Base-by-base conservation (phyloP, 64 coral and sea anemone genomes). In the Montipora efflorescens region DNA sequence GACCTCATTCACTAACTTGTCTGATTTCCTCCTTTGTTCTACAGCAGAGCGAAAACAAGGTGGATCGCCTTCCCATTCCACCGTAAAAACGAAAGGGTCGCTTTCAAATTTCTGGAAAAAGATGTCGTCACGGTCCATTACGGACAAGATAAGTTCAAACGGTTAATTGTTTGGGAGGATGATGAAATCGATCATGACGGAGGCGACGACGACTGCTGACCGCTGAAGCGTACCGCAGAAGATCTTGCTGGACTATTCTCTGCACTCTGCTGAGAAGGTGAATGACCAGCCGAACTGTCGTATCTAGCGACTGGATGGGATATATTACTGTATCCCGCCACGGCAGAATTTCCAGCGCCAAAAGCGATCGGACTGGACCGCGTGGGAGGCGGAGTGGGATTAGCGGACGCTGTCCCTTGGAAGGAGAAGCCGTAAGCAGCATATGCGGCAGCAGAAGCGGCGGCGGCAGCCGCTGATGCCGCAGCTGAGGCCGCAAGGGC, bases 401-500 rank as follows among this genome's bases (percentile, higher is more conserved):
- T 96, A 22, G 92, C 92, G 16, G 98, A 90, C 12, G 71, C 19
- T 9, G 92, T 96, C 47, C 95, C 98, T 87, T 99, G 98, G 81
- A 96, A 99, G 4, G 95, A 94, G 66, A 99, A 99, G 13, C 98
- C 98, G 52, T 99, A 99, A 12, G 95, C 95, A 13, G 95, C 98
- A 82, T 99, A 99, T 0, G 98, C 98, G 13, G 98, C 98, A 47
- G 98, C 98, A 61, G 98, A 99, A 0, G 95, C 98, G 1, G 98
- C 98, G 3, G 98, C 98, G 3, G 98, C 98, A 10, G 95, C 98
- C 16, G 98, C 98, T 3, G 95, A 96, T 25, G 98, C 98, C 0
- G 98, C 98, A 11, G 98, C 98, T 25, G 98, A 96, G 14, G 98
- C 98, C n/a, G 98, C 98, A 23, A 99, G 75, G 4, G 95, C 98